phyloP scores from a whole-genome alignment of 2,113 vertebrate genomes.

The Lipophrys pholis region DNA sequence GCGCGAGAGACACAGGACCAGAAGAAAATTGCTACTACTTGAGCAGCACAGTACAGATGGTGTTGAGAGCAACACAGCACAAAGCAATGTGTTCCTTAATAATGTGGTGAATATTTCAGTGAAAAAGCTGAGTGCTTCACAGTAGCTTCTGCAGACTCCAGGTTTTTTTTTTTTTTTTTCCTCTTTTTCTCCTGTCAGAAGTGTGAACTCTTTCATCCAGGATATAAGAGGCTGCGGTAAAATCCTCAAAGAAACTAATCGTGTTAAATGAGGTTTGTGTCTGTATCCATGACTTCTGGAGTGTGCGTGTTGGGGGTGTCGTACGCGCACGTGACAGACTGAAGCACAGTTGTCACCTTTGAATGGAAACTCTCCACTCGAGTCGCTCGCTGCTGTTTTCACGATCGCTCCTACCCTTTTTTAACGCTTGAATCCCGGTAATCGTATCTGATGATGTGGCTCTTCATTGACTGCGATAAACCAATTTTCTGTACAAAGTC shows the following conservation, averaged over 20 bases:
- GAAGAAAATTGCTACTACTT: conserved; percentile 76
- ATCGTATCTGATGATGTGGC: conserved; percentile 59
- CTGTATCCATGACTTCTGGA: conserved; percentile 66
- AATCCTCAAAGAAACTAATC: conserved; percentile 80
- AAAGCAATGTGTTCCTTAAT: conserved; percentile 70
- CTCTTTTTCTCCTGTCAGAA: conserved; percentile 47
- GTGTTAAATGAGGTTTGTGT: conserved; percentile 75
- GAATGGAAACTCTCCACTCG: conserved; percentile 35
- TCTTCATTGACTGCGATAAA: conserved; percentile 56
- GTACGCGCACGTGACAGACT: conserved; percentile 42
- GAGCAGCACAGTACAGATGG: conserved; percentile 67
- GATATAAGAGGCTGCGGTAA: conserved; percentile 68
- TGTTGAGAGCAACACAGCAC: conserved; percentile 65
- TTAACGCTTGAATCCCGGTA: conserved; percentile 47
- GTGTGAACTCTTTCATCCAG: conserved; percentile 70
- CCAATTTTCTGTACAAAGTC: conserved; percentile 56
- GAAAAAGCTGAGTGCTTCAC: conserved; percentile 52
- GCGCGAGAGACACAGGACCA: conserved; percentile 60
- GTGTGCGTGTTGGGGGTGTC: conserved; percentile 26
- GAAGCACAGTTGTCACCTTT: conserved; percentile 46
- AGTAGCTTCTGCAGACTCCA: conserved; percentile 61
- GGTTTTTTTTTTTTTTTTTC: conserved; percentile 21
- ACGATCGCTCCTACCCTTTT: background rate
- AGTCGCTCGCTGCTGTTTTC: conserved; percentile 36
- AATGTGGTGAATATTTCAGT: conserved; percentile 71